These are phyloP conservation scores for Isurus oxyrinchus DNA, from an alignment of 2,113 vertebrate species.

Conservation along the genomic window DNA sequence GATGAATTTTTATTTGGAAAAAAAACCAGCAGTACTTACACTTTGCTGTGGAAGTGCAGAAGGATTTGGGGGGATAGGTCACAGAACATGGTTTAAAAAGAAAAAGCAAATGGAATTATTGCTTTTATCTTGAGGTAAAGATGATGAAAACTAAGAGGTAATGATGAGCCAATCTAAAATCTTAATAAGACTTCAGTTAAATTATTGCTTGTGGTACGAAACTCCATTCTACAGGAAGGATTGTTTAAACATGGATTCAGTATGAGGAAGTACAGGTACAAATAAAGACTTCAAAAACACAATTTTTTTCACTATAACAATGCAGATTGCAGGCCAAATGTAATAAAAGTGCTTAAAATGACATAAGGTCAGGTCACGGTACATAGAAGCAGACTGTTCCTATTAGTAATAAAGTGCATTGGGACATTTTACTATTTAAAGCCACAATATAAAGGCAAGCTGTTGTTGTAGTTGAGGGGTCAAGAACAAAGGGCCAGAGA, in stretches of 20 bases:
- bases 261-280: too few relatives aligned
- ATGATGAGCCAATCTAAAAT: background rate
- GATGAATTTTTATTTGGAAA: too few relatives aligned
- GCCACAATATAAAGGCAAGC: too few relatives aligned
- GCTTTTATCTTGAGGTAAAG: background rate
- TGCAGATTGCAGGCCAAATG: background rate
- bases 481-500: background rate
- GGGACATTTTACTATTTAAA: background rate
- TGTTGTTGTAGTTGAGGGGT: background rate
- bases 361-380: background rate
- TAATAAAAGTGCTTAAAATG: background rate
- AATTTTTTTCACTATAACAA: too few relatives aligned
- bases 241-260: background rate
- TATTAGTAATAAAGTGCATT: too few relatives aligned
- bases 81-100: too few relatives aligned
- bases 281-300: too few relatives aligned
- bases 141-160: background rate
- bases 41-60: too few relatives aligned
- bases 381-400: background rate
- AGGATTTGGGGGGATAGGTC: too few relatives aligned
- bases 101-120: too few relatives aligned
- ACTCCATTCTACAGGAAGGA: too few relatives aligned
- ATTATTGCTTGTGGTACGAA: background rate
- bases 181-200: background rate
- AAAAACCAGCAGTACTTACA: too few relatives aligned